phyloP scores from a whole-genome alignment of 2,113 vertebrate species.

The Apodemus sylvaticus region DNA sequence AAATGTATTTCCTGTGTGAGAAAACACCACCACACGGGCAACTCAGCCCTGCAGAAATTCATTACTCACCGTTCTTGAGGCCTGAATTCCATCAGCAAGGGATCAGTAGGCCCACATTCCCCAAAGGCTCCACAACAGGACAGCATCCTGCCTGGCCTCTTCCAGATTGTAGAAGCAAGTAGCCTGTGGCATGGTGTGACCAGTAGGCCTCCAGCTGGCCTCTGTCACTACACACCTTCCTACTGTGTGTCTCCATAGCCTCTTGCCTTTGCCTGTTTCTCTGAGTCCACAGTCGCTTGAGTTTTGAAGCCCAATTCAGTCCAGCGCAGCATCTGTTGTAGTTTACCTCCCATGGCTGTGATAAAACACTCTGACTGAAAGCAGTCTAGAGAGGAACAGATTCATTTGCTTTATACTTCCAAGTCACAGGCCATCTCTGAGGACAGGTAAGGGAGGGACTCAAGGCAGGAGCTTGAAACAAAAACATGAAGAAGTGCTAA shows the following conservation, averaged over 20 bases:
- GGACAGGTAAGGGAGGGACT: background rate
- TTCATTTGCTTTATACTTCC: background rate
- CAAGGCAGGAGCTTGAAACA: background rate
- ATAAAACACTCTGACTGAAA: background rate
- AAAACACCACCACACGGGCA: background rate
- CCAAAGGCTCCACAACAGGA: fast-evolving
- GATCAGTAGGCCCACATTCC: fast-evolving
- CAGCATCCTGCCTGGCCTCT: too few species aligned
- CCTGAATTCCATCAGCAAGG: background rate
- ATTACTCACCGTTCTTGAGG: background rate
- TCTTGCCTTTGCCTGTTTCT: background rate
- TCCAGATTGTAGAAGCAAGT: background rate
- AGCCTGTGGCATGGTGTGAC: background rate
- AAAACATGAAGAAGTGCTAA: background rate
- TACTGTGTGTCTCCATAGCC: background rate
- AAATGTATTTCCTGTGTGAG: background rate
- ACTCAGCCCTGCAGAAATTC: background rate
- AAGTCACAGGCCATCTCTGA: background rate
- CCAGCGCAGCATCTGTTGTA: too few species aligned
- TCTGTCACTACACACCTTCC: fast-evolving
- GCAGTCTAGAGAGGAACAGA: background rate
- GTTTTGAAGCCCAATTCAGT: background rate
- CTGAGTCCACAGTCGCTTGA: background rate
- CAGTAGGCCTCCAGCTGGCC: background rate
- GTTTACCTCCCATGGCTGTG: background rate